These are phyloP conservation scores for Jordanella pulchra DNA, from an alignment of 2,797 vertebrate genomes.

Conservation along the genomic window DNA sequence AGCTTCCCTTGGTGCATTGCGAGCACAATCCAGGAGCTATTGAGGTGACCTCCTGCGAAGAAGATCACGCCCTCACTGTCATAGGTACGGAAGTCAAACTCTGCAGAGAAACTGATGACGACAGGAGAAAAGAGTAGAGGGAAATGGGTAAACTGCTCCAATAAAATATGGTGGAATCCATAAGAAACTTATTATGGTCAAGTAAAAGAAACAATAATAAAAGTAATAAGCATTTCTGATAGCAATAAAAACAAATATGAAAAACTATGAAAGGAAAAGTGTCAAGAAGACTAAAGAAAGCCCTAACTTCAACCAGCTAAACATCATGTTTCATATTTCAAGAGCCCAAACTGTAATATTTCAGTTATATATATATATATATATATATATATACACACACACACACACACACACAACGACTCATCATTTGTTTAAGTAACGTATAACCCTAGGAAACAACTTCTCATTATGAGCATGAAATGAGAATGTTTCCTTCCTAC, in stretches of 20 bases:
- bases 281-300: too few species aligned
- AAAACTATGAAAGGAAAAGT: too few species aligned
- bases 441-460: background rate
- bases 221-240: too few species aligned
- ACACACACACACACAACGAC: too few species aligned
- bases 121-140: background rate
- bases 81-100: slow-evolving; percentile 96
- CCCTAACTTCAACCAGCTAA: too few species aligned
- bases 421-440: background rate
- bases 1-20: slow-evolving; percentile 89
- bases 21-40: slow-evolving; percentile 92
- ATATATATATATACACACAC: too few species aligned
- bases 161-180: background rate
- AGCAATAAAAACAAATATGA: too few species aligned
- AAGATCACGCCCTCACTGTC: slow-evolving; percentile 95
- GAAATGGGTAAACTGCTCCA: background rate
- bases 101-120: slow-evolving; percentile 87
- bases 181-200: background rate
- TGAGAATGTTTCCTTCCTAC: slow-evolving; percentile 73
- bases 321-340: background rate
- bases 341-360: background rate
- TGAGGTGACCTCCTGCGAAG: slow-evolving; percentile 91
- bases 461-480: background rate
- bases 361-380: background rate
- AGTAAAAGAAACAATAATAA: slow-evolving; percentile 4